Evolutionary conservation across 2,888 invertebrate genomes (phyloP), one percentile per base, ranked within the genome.

Genomic region (Drosophila heteroneura): DNA sequence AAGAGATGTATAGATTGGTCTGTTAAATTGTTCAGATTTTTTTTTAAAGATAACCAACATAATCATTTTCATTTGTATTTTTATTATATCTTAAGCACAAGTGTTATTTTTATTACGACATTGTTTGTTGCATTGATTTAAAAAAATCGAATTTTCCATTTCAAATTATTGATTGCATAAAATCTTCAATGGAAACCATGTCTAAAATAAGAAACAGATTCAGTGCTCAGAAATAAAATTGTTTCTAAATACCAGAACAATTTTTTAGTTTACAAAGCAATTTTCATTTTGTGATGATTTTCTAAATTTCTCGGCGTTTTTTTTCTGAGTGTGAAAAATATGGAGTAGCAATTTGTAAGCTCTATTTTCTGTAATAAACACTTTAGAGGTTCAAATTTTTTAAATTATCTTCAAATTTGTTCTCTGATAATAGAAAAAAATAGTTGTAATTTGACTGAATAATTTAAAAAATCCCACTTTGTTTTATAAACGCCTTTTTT

Each of bases 1-100:
- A 41, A 63, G 16, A 26, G 39, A 30, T 35, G 16, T 41, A 32
- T 28, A n/a, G 7, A 70, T 53, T 53, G 49, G 28, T 10, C 7
- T 39, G n/a, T 19, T 14, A 5, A 6, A 16, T n/a, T 26, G 37
- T 41, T 19, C 19, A 12, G 7, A 41, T 30, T 37, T 53, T 35
- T 41, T 35, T 30, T 14, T n/a, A 3, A 41, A 32, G 30, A n/a
- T 5, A 35, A 1, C 30, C 4, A 14, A 28, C 9, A 26, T 14
- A 32, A n/a, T 14, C 1, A n/a, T 6, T 12, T 6, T 44, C 5
- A n/a, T 12, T 12, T 10, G 30, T 10, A 12, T 30, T 32, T 32
- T 4, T 30, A n/a, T 14, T 52, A 52, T n/a, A 12, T 32, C 1
- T 16, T 7, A n/a, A 32, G n/a, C 7, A 44, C 1, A 12, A 44